phyloP scores from a whole-genome alignment of 2,113 vertebrate species.

The Apodemus speciosus region DNA sequence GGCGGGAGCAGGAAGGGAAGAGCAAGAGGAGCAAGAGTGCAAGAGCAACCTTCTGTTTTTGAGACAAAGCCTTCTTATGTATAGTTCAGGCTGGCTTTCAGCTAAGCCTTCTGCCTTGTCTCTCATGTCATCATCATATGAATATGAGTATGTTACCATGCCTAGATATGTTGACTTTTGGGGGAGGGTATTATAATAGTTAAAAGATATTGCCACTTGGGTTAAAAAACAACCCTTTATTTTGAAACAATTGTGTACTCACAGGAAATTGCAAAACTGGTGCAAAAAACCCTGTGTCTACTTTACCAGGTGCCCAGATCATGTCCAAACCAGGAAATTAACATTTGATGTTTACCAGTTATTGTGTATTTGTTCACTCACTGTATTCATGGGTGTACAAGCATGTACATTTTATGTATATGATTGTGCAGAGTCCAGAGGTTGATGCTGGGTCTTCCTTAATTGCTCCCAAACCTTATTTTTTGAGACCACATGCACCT shows the following conservation, averaged over 20 bases:
- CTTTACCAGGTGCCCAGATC: background rate
- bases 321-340: slow-evolving; percentile 42
- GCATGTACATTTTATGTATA: background rate
- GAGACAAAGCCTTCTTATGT: background rate
- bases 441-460: background rate
- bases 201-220: slow-evolving; percentile 16
- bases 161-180: background rate
- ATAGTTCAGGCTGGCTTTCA: background rate
- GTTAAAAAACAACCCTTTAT: background rate
- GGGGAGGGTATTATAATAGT: background rate
- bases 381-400: background rate
- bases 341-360: background rate
- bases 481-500: background rate
- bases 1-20: too few species aligned
- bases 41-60: background rate
- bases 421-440: background rate
- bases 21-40: too few species aligned
- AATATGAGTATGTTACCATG: background rate
- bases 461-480: background rate
- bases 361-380: background rate
- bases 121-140: background rate
- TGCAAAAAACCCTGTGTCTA: background rate
- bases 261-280: slow-evolving; percentile 42
- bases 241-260: slow-evolving; percentile 40
- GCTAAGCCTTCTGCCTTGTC: background rate